Evolutionary conservation across 2,888 invertebrate genomes (phyloP).

Genomic region (Leucophenga maculata): DNA sequence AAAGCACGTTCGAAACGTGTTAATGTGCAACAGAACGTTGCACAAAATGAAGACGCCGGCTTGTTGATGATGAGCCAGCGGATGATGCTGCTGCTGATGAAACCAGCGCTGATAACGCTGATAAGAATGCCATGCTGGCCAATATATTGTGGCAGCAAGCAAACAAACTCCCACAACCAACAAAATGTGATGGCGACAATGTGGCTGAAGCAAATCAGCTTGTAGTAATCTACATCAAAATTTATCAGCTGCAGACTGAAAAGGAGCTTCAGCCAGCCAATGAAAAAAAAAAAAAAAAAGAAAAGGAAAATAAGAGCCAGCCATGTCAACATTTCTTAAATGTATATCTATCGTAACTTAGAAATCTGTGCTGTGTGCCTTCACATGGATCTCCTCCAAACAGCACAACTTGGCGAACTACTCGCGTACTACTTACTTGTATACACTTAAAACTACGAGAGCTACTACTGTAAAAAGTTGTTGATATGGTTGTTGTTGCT

Average conservation of each 20-base stretch:
- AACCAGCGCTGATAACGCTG: conserved; percentile 14
- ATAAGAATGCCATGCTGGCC: conserved; percentile 31
- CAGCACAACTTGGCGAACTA: background rate
- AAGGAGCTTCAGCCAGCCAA: too few species aligned
- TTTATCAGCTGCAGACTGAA: conserved; percentile 47
- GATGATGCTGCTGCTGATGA: conserved; percentile 5
- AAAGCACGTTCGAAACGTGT: conserved; percentile 41
- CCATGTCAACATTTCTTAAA: conserved; percentile 64
- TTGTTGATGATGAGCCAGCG: conserved; percentile 54
- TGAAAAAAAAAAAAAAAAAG: conserved; percentile 34
- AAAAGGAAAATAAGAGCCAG: conserved; percentile 50
- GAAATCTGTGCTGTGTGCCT: conserved; percentile 47
- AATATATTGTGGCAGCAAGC: too few species aligned
- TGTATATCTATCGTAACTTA: conserved; percentile 60
- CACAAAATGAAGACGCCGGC: conserved; percentile 45
- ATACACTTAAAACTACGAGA: conserved; percentile 46
- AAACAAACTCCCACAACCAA: conserved; percentile 38
- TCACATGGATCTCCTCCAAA: background rate
- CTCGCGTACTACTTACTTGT: background rate
- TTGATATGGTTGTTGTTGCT: conserved; percentile 57
- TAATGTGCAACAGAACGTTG: conserved; percentile 1
- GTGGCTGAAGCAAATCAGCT: background rate
- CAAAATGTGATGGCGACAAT: conserved; percentile 14
- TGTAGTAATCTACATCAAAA: conserved; percentile 58
- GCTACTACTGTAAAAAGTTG: conserved; percentile 56